Base-by-base conservation (phyloP, 37 sponge, comb jelly and placozoan genomes). In the Halisarca cf. caerulea region DNA sequence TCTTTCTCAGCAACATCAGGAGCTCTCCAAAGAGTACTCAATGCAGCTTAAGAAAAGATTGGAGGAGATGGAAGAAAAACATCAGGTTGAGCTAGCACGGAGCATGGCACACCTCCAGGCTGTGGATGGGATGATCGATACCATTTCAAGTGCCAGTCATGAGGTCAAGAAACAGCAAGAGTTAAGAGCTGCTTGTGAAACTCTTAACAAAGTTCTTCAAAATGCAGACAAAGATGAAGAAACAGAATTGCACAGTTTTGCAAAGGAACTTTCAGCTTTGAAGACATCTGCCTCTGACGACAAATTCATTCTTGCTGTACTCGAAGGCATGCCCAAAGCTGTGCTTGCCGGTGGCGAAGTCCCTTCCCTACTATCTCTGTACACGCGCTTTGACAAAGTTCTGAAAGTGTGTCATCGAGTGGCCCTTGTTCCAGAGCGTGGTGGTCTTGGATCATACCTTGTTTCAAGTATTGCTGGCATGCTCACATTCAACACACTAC, bases 361-460 rank as follows among this genome's bases (percentile, higher is more conserved):
- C 32, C 74, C 78, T 32, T 84, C 89, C n/a, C 91, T 87, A 54
- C 77, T 80, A 0, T 88, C 83, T 0, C 68, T 95, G 59, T 62
- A 86, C 41, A 55, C 58, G 39, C 66, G 96, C 37, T 95, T 95
- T 61, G 55, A 42, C 33, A 81, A 81, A 34, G 94, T 95, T 17
- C 82, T 79, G 69, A 43, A 58, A 53, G 59, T 90, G 0, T 89
- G 92, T 47, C 70, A 44, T 27, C 41, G 92, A 30, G 94, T 96
- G 15, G 89, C 91, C 37, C 87, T 96, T 24, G 92, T 96, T 0
- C 91, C 91, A 17, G 90, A 91, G 44, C 80, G 59, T 5, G 92
- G 92, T 8, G 91, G 91, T 2, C 27, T 93, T 20, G 90, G 89
- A 17, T 83, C 89, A 0, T 89, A 91, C 58, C 47, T 79, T 6